These are phyloP conservation scores for Macquaria australasica DNA, from an alignment of 2,113 vertebrate genomes.

Conservation along the genomic window DNA sequence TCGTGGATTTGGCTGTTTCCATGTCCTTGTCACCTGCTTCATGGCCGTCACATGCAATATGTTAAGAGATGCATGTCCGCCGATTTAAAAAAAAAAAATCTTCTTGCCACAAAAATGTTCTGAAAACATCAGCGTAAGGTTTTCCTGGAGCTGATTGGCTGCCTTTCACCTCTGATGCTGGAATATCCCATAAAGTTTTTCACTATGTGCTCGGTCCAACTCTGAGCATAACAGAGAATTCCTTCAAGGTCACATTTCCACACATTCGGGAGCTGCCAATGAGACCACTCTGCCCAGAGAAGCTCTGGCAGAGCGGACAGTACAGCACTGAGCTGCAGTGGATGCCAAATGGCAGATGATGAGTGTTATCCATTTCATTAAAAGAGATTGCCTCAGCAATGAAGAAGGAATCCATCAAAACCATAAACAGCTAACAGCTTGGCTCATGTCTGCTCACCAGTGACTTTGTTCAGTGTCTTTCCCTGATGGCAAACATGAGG, in stretches of 20 bases:
- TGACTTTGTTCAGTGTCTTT: background rate
- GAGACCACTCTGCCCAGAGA: slow-evolving; percentile 9
- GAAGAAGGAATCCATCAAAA: slow-evolving; percentile 17
- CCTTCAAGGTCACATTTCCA: slow-evolving; percentile 48
- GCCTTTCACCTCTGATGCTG: slow-evolving; percentile 1
- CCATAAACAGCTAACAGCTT: slow-evolving; percentile 4
- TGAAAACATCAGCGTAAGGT: slow-evolving; percentile 10
- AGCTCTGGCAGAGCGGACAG: slow-evolving; percentile 23
- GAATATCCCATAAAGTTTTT: slow-evolving; percentile 3
- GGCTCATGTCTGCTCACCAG: background rate
- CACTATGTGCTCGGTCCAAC: slow-evolving; percentile 8
- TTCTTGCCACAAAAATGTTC: background rate
- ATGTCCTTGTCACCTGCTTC: no score
- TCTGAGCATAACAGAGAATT: slow-evolving; percentile 14
- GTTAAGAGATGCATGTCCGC: no score
- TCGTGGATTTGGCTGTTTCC: no score
- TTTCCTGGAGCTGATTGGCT: slow-evolving; percentile 7
- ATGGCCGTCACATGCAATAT: no score
- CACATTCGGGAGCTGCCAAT: slow-evolving; percentile 39
- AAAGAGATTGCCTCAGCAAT: slow-evolving; percentile 27
- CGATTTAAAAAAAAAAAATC: background rate
- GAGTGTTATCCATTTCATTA: slow-evolving; percentile 46
- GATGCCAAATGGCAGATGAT: slow-evolving; percentile 51
- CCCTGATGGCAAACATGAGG: background rate
- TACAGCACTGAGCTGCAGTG: background rate